Percentiles rank a stretch among this genome's conserved stretches.
phyloP scores from a whole-genome alignment of 2,113 vertebrate genomes.

The Hippocampus zosterae region DNA sequence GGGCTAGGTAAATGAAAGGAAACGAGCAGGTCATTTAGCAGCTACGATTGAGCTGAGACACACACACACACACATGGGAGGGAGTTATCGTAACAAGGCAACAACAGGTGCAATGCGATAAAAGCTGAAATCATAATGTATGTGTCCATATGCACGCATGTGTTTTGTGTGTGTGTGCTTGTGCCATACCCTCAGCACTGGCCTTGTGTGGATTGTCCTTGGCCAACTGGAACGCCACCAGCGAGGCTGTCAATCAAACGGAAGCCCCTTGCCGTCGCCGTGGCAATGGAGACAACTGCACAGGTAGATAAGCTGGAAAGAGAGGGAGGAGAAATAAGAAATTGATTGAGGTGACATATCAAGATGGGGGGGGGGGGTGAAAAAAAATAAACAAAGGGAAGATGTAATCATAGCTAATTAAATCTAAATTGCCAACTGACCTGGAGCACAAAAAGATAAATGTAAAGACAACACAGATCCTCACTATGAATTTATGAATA shows the following conservation, averaged over 20 bases:
- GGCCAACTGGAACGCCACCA: constrained; percentile 52
- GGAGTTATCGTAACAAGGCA: not conserved
- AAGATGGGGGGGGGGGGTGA: not conserved
- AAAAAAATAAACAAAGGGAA: not conserved
- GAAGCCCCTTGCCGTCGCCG: constrained; percentile 45
- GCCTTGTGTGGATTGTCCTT: constrained; percentile 52
- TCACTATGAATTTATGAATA: not conserved
- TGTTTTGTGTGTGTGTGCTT: not conserved
- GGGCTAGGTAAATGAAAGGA: not conserved
- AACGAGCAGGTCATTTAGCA: not conserved
- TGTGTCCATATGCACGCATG: no score
- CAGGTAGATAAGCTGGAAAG: constrained; percentile 50
- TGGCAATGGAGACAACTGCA: constrained; percentile 55
- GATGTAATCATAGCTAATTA: not conserved
- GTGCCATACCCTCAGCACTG: constrained; percentile 42
- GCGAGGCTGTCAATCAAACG: constrained; percentile 37
- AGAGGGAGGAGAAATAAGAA: not conserved
- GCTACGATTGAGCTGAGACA: not conserved
- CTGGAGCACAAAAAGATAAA: not conserved
- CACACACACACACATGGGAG: not conserved
- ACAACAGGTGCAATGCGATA: constrained; percentile 7
- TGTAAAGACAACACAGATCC: not conserved
- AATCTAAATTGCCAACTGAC: not conserved
- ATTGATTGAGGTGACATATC: not conserved
- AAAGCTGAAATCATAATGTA: not conserved